phyloP scores from a whole-genome alignment of 2,113 vertebrate species.

The Phylloscopus trochiloides region DNA sequence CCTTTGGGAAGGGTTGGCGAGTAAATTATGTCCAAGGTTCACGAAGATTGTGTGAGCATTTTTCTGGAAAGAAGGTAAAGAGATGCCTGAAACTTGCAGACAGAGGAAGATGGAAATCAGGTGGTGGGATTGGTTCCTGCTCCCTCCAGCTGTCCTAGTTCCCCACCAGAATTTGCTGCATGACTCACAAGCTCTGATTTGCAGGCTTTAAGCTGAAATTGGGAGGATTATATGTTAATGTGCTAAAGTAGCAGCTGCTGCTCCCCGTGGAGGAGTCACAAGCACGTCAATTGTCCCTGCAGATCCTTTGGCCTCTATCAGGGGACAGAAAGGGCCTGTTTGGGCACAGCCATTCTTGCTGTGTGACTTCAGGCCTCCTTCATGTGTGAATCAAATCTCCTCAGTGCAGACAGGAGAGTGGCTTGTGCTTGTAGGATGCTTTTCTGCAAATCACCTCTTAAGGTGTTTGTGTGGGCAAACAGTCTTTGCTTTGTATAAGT shows the following conservation, averaged over 20 bases:
- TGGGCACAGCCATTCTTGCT: not conserved
- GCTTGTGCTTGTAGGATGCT: not conserved
- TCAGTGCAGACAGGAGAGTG: not conserved
- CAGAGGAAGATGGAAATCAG: not conserved
- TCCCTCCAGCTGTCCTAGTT: conserved; percentile 9
- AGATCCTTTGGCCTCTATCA: not conserved
- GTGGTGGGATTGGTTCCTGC: not conserved
- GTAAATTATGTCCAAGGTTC: not conserved
- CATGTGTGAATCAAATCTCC: not conserved
- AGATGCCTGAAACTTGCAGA: not conserved
- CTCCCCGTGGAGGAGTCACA: not conserved
- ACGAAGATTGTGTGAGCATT: not conserved
- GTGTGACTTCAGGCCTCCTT: not conserved
- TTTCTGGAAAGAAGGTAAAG: not conserved
- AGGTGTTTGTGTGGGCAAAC: not conserved
- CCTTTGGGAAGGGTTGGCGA: not conserved
- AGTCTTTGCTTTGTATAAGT: not conserved
- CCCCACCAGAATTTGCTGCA: not conserved
- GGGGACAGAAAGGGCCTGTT: not conserved
- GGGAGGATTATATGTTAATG: not conserved
- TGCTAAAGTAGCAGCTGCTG: not conserved
- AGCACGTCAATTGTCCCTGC: not conserved
- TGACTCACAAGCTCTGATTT: conserved; percentile 38
- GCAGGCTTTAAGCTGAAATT: conserved; percentile 6
- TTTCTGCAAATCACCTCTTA: not conserved